Percentiles rank a stretch among this genome's conserved stretches.
phyloP scores from a whole-genome alignment of 2,797 vertebrate species.

The Sebastes trivittatus region DNA sequence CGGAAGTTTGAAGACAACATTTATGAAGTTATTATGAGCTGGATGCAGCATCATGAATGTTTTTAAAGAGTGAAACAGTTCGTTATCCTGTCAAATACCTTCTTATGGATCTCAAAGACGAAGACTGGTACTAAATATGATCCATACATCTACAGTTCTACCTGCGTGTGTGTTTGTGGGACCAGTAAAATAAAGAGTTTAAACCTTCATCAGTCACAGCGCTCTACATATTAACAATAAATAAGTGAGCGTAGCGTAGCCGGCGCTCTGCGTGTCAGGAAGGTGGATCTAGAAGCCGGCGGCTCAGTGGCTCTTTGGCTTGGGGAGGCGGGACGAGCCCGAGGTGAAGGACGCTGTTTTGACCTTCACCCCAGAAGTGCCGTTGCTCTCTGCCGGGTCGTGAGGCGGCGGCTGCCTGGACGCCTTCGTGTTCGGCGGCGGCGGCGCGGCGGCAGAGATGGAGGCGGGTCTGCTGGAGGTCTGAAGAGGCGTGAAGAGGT shows the following conservation, averaged over 20 bases:
- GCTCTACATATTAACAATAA: slow-evolving; percentile 21
- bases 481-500: slow-evolving; percentile 54
- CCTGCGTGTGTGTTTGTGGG: not conserved
- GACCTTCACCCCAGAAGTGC: not conserved
- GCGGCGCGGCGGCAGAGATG: not conserved
- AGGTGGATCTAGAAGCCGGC: not conserved
- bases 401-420: slow-evolving; percentile 7
- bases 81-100: not conserved
- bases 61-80: not conserved
- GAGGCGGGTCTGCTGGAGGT: not conserved
- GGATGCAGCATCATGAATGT: not conserved
- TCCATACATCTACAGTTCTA: too few relatives aligned
- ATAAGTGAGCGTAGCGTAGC: slow-evolving; percentile 1
- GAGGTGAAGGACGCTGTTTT: not conserved
- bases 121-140: not conserved
- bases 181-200: slow-evolving; percentile 1
- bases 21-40: not conserved
- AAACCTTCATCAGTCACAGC: slow-evolving; percentile 1
- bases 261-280: not conserved
- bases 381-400: slow-evolving; percentile 12
- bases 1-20: not conserved
- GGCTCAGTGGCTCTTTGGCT: slow-evolving; percentile 89
- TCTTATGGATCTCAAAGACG: not conserved
- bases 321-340: slow-evolving; percentile 88
- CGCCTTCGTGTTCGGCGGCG: not conserved